phyloP scores from a whole-genome alignment of 2,797 vertebrate genomes.

The Coregonus sp. region DNA sequence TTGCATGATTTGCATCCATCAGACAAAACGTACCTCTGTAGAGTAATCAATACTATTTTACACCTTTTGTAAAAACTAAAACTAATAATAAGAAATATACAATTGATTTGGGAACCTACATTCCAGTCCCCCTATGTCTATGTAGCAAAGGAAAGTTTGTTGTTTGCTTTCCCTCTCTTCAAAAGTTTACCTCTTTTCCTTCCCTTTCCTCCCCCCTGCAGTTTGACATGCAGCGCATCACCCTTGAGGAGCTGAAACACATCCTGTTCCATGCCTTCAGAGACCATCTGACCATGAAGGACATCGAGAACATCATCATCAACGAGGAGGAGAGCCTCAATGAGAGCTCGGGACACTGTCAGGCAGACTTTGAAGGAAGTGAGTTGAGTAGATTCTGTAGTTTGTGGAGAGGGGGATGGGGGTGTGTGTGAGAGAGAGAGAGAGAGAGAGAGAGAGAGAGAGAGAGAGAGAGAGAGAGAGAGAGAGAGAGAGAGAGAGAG shows the following conservation, averaged over 20 bases:
- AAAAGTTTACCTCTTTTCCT: neutral
- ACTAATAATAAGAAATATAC: neutral
- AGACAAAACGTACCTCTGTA: too few species aligned
- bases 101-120: neutral
- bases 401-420: neutral
- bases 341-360: constrained; percentile 93
- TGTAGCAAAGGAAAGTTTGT: neutral
- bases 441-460: too few species aligned
- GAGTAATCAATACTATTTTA: too few species aligned
- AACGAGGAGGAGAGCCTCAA: constrained; percentile 97
- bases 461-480: too few species aligned
- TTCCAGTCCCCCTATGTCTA: neutral
- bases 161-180: neutral
- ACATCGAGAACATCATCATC: constrained; percentile 99
- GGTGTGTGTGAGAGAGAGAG: neutral
- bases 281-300: constrained; percentile 98
- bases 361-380: constrained; percentile 95
- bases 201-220: constrained; percentile 58
- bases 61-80: too few species aligned
- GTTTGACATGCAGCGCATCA: constrained; percentile 99
- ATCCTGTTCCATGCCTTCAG: constrained; percentile 97
- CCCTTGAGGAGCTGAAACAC: constrained; percentile 96
- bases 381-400: constrained; percentile 36
- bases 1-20: too few species aligned
- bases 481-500: too few species aligned